Conservation (phyloP, 1,140 invertebrate genomes). For the Saccostrea echinata region DNA sequence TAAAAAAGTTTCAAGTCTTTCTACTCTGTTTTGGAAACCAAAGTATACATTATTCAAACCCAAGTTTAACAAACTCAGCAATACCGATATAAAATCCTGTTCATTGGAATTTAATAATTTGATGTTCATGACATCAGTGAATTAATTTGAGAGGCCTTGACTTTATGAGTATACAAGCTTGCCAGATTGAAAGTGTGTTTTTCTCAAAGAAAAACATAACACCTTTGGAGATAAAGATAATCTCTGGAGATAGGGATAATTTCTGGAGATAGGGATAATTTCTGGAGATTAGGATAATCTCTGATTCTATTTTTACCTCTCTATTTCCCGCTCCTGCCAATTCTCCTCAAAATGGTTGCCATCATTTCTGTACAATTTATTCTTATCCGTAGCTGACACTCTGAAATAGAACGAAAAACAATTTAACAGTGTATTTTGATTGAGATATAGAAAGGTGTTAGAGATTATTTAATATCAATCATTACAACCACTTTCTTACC, state of each 20-base stretch:
- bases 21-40: too few relatives aligned
- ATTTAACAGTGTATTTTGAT: too few relatives aligned
- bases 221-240: neutral
- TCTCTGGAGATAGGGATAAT: too few relatives aligned
- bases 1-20: too few relatives aligned
- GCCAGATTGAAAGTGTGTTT: neutral
- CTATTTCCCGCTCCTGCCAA: slow-evolving; percentile 75
- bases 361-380: slow-evolving; percentile 67
- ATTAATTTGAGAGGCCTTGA: neutral
- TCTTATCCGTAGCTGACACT: neutral
- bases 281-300: neutral
- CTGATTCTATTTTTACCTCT: slow-evolving; percentile 64
- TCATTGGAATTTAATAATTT: neutral
- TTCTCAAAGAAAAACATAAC: neutral
- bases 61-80: too few relatives aligned
- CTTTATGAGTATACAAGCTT: neutral
- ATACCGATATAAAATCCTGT: too few relatives aligned
- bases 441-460: neutral
- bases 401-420: neutral
- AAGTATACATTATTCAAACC: too few relatives aligned
- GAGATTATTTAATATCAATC: too few relatives aligned
- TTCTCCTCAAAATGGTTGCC: slow-evolving; percentile 71
- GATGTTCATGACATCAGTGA: neutral
- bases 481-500: slow-evolving; percentile 52
- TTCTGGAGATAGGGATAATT: too few relatives aligned